Conservation (phyloP, 2,113 vertebrate genomes). For the Xenopus tropicalis region DNA sequence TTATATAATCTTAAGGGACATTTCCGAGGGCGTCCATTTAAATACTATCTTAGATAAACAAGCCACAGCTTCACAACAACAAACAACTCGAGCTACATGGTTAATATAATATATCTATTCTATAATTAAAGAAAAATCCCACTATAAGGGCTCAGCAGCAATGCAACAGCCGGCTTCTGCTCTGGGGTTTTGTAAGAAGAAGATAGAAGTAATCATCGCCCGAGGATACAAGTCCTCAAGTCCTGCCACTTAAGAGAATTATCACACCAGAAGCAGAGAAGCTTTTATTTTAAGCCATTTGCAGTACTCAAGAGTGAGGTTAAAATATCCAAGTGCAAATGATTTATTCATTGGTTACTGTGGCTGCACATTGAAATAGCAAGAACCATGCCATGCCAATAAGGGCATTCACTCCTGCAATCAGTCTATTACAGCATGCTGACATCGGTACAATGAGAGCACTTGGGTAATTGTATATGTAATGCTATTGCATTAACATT, state of each 20-base stretch:
- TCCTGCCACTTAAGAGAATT: not conserved
- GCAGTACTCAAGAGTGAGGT: not conserved
- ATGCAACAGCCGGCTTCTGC: not conserved
- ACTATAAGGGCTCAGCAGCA: no score
- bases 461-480: not conserved
- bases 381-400: not conserved
- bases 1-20: no score
- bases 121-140: no score
- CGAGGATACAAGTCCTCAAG: not conserved
- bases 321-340: not conserved
- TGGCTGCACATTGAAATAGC: not conserved
- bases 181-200: not conserved
- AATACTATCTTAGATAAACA: no score
- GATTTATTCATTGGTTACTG: not conserved
- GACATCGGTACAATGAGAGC: not conserved
- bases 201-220: not conserved
- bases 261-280: not conserved
- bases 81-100: no score
- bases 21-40: no score
- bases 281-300: not conserved
- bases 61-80: no score
- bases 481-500: not conserved
- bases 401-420: not conserved
- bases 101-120: no score
- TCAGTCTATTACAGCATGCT: slow-evolving; percentile 2